phyloP scores from a whole-genome alignment of 2,888 invertebrate species.

The Synergus gifuensis region DNA sequence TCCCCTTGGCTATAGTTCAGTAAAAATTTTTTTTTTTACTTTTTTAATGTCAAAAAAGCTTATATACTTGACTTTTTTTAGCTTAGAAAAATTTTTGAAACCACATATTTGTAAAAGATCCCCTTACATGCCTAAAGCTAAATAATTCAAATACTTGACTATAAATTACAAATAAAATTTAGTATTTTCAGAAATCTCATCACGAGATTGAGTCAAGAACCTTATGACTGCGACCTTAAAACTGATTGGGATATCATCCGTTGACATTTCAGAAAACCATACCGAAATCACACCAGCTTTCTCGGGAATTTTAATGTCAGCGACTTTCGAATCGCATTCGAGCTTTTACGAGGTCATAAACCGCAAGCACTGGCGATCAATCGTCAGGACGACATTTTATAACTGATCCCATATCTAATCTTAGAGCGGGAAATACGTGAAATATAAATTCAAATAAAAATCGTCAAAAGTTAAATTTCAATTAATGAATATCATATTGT shows the following conservation, averaged over 20 bases:
- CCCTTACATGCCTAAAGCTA: too few species aligned
- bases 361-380: background rate
- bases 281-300: background rate
- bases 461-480: background rate
- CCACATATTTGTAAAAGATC: too few species aligned
- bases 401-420: background rate
- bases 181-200: background rate
- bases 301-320: background rate
- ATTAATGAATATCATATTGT: background rate
- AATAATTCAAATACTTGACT: too few species aligned
- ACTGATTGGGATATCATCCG: background rate
- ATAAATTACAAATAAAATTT: too few species aligned
- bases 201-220: background rate
- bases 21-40: too few species aligned
- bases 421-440: background rate
- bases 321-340: background rate
- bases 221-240: background rate
- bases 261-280: background rate
- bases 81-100: too few species aligned
- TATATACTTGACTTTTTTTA: too few species aligned
- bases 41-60: too few species aligned
- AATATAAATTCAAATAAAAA: background rate
- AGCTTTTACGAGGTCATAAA: background rate
- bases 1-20: too few species aligned
- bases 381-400: background rate